Evolutionary conservation across 2,888 invertebrate species (phyloP), one percentile per base, ranked within the genome.

Genomic region (Poecilus cupreus): DNA sequence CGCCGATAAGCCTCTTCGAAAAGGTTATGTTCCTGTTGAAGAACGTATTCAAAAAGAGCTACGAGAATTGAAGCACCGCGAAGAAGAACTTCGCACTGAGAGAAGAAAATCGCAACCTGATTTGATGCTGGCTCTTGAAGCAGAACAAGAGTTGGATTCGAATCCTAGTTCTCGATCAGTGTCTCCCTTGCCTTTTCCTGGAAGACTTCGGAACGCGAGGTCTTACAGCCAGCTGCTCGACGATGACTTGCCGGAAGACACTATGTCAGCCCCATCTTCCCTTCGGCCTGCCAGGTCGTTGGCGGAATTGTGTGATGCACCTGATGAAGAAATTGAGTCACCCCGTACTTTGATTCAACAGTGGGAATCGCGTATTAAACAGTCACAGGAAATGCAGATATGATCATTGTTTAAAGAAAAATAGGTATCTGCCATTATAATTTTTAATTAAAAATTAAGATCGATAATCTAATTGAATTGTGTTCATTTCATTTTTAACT

Each of bases 21-120:
- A 95, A 84, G 96, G 96, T 13, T 96, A 92, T 88, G 93, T 96
- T 3, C 95, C 96, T 0, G 96, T 97, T 1, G 96, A 97, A 87
- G 94, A 96, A 86, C 96, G 96, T 89, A 97, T 97, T 85, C 95
- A 96, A 86, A 94, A 94, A 83, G 97, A 97, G 88, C 89, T 97
- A 74, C 91, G 93, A 86, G 97, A 97, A 85, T 94, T 97, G 92
- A 94, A 95, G 86, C 93, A 93, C 83, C 91, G 96, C 79, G 96
- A 96, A 86, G 93, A 94, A 83, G 96, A 96, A 86, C 89, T 96
- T 54, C 95, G 95, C 91, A 90, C 91, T 84, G 91, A 93, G 90
- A 90, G 94, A 83, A 91, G 92, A 87, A 91, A 92, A 85, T 89
- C 88, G n/a, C 94, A 94, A 82, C 91, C 92, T 0, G 91, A 93